Conservation (phyloP, 2,888 invertebrate species). For the Amaurobius ferox region DNA sequence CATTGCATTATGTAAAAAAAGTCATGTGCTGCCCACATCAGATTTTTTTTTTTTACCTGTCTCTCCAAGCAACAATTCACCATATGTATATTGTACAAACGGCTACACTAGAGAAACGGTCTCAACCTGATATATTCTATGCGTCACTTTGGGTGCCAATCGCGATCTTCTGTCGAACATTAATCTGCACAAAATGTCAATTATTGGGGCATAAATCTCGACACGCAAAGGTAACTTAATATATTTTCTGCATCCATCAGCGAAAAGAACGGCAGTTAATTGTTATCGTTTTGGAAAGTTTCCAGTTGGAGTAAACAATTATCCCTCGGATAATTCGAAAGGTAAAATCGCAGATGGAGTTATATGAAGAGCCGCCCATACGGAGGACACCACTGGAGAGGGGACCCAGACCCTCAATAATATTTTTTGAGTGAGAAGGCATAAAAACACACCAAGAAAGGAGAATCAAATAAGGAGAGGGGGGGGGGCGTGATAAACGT, state of each 20-base stretch:
- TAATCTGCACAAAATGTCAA: not conserved
- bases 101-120: not conserved
- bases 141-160: not conserved
- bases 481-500: too few relatives aligned
- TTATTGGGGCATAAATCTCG: not conserved
- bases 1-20: too few relatives aligned
- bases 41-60: too few relatives aligned
- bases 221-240: not conserved
- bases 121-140: not conserved
- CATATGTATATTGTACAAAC: not conserved
- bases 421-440: too few relatives aligned
- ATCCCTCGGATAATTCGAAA: not conserved
- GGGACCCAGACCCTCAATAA: too few relatives aligned
- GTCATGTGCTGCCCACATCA: too few relatives aligned
- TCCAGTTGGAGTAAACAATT: not conserved
- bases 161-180: not conserved
- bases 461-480: too few relatives aligned
- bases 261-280: not conserved
- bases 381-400: too few relatives aligned
- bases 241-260: not conserved
- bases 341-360: not conserved
- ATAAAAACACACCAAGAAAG: too few relatives aligned
- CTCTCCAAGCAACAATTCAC: too few relatives aligned
- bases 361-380: too few relatives aligned
- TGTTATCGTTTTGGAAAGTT: not conserved